phyloP scores from a whole-genome alignment of 2,113 vertebrate species.

The Sisor rabdophorus region DNA sequence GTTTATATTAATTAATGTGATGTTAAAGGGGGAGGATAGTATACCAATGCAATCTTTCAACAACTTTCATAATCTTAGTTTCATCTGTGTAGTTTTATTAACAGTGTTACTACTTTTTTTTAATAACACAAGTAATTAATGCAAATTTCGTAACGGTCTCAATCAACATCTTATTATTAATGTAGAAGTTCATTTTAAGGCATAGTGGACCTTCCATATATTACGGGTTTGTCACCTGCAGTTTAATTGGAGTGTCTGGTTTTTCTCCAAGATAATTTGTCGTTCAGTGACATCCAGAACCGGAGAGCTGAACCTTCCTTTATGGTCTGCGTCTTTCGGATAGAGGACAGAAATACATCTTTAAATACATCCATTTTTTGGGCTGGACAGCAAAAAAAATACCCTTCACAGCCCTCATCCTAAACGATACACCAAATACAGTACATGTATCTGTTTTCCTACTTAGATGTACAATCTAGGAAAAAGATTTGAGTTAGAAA shows the following conservation, averaged over 20 bases:
- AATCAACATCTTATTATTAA: not conserved
- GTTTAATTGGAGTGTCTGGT: conserved; percentile 79
- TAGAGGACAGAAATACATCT: conserved; percentile 43
- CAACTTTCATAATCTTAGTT: not conserved
- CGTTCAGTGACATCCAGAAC: conserved; percentile 75
- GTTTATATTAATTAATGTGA: not conserved
- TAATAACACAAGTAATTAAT: not conserved
- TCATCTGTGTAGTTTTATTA: not conserved
- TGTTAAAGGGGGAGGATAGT: not conserved
- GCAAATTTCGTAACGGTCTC: not conserved
- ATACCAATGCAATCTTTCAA: not conserved
- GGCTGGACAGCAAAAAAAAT: not conserved
- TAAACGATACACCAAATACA: not conserved
- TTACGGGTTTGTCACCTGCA: conserved; percentile 80
- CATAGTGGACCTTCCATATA: not conserved
- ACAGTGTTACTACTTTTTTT: not conserved
- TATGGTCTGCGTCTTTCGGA: conserved; percentile 62
- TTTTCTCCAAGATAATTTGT: conserved; percentile 76
- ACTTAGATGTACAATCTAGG: not conserved
- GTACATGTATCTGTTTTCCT: not conserved
- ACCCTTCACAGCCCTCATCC: not conserved
- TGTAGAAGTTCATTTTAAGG: not conserved
- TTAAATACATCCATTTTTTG: not conserved
- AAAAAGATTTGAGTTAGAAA: not conserved
- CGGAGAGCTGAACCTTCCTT: conserved; percentile 77